Conservation (phyloP, 2,797 vertebrate genomes). For the Erethizon dorsatum region DNA sequence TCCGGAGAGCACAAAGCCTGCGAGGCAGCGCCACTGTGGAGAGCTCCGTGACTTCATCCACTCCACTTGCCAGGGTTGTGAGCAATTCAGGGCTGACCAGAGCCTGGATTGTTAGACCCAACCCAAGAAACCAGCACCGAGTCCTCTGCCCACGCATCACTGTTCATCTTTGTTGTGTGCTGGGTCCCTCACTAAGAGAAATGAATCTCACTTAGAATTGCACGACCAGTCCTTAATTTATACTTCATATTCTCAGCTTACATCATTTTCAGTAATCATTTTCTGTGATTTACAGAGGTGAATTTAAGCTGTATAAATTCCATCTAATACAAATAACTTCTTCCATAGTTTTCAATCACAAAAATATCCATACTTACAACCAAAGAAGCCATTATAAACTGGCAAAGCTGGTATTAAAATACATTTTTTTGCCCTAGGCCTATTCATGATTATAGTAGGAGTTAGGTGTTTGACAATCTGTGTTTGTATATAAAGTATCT, state of each 20-base stretch:
- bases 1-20: background rate
- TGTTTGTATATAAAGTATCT: background rate
- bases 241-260: constrained; percentile 20
- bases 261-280: background rate
- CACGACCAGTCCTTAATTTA: background rate
- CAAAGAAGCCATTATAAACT: constrained; percentile 22
- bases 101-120: background rate
- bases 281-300: constrained; percentile 13
- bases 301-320: constrained; percentile 49
- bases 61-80: background rate
- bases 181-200: background rate
- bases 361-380: constrained; percentile 51
- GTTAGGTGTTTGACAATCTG: constrained; percentile 28
- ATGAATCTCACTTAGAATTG: background rate
- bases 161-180: background rate
- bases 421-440: background rate
- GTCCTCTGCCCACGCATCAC: background rate
- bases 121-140: background rate
- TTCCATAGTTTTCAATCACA: constrained; percentile 31
- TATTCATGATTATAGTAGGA: background rate
- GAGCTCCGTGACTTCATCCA: background rate
- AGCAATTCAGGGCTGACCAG: background rate
- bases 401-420: background rate
- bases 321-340: constrained; percentile 19
- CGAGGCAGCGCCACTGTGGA: background rate